Base-by-base conservation (phyloP, 64 coral and sea anemone species). In the Pocillopora verrucosa region DNA sequence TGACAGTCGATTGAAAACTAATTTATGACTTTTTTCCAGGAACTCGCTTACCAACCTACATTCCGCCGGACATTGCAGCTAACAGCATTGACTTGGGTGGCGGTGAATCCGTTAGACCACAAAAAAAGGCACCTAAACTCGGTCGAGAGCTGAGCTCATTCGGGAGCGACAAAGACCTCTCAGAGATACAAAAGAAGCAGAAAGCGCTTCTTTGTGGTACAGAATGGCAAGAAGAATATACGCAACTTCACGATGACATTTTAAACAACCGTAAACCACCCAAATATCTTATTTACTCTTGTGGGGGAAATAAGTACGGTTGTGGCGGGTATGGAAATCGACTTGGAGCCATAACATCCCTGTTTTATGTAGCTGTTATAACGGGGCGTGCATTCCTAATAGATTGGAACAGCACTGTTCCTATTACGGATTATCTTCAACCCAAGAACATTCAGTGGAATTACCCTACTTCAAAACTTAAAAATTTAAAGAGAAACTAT, bases 291-390 rank as follows among this genome's bases (percentile, higher is more conserved):
- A 76, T 92, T 2, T 92, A 92, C 80, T 92, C 77, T 12, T 92
- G 90, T 56, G 86, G 76, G 34, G 90, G 90, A 16, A 87, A 73
- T 45, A 86, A 77, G 25, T 80, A 79, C 9, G 90, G 90, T 13
- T 92, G 90, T 13, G 90, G 82, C 4, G 90, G 90, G 4, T 92
- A 92, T 58, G 90, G 90, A 14, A 92, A 92, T 56, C 90, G 90
- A 5, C 56, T 92, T 2, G 90, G 90, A 6, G 90, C 82, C 3
- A 87, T 92, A 9, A 78, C 90, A 0, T 87, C 90, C 9, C 86
- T 92, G 3, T 87, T 92, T 72, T 80, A 87, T 20, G 20, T 92
- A 37, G 83, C 90, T 36, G 90, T 87, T 73, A 84, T 92, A 13
- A 92, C 90, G 13, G 77, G 77, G 13, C 75, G 90, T 20, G 90